Base-by-base conservation (phyloP, 2,797 vertebrate genomes). In the Champsocephalus gunnari region DNA sequence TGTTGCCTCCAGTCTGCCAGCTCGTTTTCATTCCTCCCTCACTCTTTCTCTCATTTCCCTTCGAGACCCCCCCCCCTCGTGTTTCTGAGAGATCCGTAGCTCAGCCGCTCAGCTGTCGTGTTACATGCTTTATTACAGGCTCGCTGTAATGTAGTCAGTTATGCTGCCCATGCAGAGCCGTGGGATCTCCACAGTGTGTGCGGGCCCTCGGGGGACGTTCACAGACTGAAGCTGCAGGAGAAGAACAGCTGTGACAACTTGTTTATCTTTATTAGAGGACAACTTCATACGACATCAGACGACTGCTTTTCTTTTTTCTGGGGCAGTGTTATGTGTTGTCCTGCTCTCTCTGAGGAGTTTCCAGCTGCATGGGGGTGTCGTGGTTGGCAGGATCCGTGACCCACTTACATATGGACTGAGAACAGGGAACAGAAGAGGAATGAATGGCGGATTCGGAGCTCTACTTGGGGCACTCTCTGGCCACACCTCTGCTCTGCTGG, bases 311-410 rank as follows among this genome's bases (percentile, higher is more conserved):
- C 10, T 12, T 24, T 28, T 80, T 82, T 87, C 62, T 81, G 74
- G 83, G 79, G 67, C 80, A 74, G 54, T 49, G 54, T 78, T 83
- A 24, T 49, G 78, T 73, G 66, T 61, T 66, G 72, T 77, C 80
- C 66, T 73, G n/a, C 48, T 28, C 41, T 77, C 82, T 92, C 80
- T 50, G 61, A 81, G 83, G 80, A 83, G 51, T 67, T 82, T 74
- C 73, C 81, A 81, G 82, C 89, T 81, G 85, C 81, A 62, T 85
- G 63, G 73, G 63, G 61, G 86, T 87, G 82, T 86, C 79, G 73
- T 70, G 73, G 69, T 83, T 89, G 88, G 84, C 82, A 90, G 82
- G 80, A 89, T 91, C 71, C 73, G 67, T 91, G 91, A 92, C 92
- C 90, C 66, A 92, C 65, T 94, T 92, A 82, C 89, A 89, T 81